A percentile compares a stretch with the other conserved stretches of the same genome.
Evolutionary conservation across 2,888 invertebrate species (phyloP).

Genomic region (Linyphia triangularis): DNA sequence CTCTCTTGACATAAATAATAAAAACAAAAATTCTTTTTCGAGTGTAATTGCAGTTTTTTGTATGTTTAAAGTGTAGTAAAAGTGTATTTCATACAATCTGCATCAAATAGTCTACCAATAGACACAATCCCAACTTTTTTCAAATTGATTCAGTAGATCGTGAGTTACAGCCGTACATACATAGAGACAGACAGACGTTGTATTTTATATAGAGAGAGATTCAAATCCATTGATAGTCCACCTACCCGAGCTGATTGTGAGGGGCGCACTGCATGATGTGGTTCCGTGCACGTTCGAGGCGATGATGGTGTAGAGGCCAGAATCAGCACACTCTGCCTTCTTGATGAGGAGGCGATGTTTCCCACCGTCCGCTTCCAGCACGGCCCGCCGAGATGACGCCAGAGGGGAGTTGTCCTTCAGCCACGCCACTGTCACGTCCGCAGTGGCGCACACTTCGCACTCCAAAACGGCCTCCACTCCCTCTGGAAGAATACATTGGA

Average conservation of each 20-base stretch:
- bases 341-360: slow-evolving; percentile 85
- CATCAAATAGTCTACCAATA: too few species aligned
- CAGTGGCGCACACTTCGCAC: slow-evolving; percentile 86
- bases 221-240: too few species aligned
- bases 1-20: too few species aligned
- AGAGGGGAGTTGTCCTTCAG: slow-evolving; percentile 92
- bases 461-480: slow-evolving; percentile 91
- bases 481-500: slow-evolving; percentile 84
- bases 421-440: slow-evolving; percentile 86
- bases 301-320: slow-evolving; percentile 93
- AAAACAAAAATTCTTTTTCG: too few species aligned
- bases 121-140: too few species aligned
- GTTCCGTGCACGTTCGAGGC: slow-evolving; percentile 89
- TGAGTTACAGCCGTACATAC: too few species aligned
- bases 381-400: slow-evolving; percentile 87
- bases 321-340: slow-evolving; percentile 86
- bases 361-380: slow-evolving; percentile 83
- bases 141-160: too few species aligned
- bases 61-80: too few species aligned
- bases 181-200: too few species aligned
- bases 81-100: too few species aligned
- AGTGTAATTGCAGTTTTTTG: too few species aligned
- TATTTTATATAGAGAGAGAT: too few species aligned
- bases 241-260: slow-evolving; percentile 83
- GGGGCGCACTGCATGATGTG: slow-evolving; percentile 90